Evolutionary conservation across 2,888 invertebrate species (phyloP), one percentile per base, ranked within the genome.

Genomic region (Alcis repandata): DNA sequence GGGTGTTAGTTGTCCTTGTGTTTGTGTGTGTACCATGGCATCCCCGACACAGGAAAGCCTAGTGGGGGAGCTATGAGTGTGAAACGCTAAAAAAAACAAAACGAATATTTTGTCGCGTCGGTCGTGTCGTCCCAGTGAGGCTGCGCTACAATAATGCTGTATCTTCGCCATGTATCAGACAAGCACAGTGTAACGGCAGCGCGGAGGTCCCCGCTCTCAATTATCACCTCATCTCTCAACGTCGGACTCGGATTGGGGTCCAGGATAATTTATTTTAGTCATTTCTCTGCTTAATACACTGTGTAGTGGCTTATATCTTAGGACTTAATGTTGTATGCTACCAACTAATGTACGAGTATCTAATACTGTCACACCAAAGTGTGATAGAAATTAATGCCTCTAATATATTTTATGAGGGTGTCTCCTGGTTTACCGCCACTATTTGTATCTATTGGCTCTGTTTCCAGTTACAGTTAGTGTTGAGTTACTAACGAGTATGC

Each of bases 211-310:
- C 69, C 69, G 67, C 71, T 71, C 67, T 67, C 74, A 79, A 80
- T 80, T 79, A 81, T 76, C 75, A 78, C 75, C 70, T 66, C 79
- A 79, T 82, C 77, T 71, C 73, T 81, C 79, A 80, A 77, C 68
- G 79, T 80, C 80, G 68, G 65, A 69, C 70, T 69, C 17, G 58
- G 68, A 69, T 69, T 71, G 68, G 53, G 67, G 59, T 69, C 64
- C 63, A 56, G 45, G 51, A 64, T 67, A 62, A 68, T 71, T 67
- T 69, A 71, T 71, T 63, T 60, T 63, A 53, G 51, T 53, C 57
- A 71, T 71, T 71, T 63, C 63, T 67, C 65, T 61, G 52, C 65
- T 52, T 60, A 57, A 60, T 60, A 57, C 40, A 65, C 59, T 63
- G 54, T 59, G 68, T 65, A 70, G 70, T 65, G 66, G 64, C 58